Base-by-base conservation (phyloP, 2,797 vertebrate species). In the Fundulus diaphanus region DNA sequence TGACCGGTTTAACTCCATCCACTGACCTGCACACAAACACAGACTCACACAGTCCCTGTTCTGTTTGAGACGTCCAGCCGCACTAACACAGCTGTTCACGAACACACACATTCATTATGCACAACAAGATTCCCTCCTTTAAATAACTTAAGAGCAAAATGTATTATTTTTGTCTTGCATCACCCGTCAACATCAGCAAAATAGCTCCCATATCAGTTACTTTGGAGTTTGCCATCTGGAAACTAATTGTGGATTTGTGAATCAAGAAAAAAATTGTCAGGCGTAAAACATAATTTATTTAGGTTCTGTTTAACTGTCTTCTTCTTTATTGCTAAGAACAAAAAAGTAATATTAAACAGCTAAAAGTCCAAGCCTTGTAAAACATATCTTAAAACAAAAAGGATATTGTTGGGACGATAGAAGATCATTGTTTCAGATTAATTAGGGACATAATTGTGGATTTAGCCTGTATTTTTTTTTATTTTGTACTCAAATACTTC, bases 1-100 rank as follows among this genome's bases (percentile, higher is more conserved):
- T 91, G 84, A 85, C 33, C 24, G 63, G 82, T 89, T 90, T 87
- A 87, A 89, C 82, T 88, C 75, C 73, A 54, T 77, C 75, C 77
- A 80, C 73, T 78, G 81, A 87, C 80, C 78, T 71, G 20, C 82
- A 65, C 70, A 76, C 76, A 78, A 74, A 70, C 76, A 74, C 78
- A 57, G n/a, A 18, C 24, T 22, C 52, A 44, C 73, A 63, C 71
- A 74, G 49, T 31, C 27, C 20, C 24, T 1, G 42, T 40, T 57
- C 49, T 79, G 68, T 79, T 63, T 68, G 29, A 59, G 20, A 68
- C 20, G 48, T 52, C 68, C 49, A 74, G 6, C 22, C 51, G 56
- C 20, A 54, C 18, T 44, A 56, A 66, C 56, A 68, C 56, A 82
- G 13, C 24, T 57, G 69, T 37, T 71, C 56, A 33, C 18, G n/a